Conservation (phyloP, 1,140 invertebrate genomes). For the Apis mellifera region Amel_HAv3.1 CM009944.2:8493501-8494000, state of each 20-base stretch:
- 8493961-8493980: too few species aligned
- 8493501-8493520: constrained; percentile 44
- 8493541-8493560: constrained; percentile 78
- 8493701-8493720: constrained; percentile 39
- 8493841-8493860: constrained; percentile 38
- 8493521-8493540: constrained; percentile 32
- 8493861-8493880: constrained; percentile 37
- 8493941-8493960: background rate
- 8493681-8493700: constrained; percentile 63
- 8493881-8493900: constrained; percentile 49
- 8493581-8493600: constrained; percentile 78
- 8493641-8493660: constrained; percentile 63
- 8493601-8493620: constrained; percentile 78
- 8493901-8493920: constrained; percentile 49
- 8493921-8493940: constrained; percentile 15
- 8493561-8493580: constrained; percentile 79
- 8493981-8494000: background rate
- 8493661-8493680: constrained; percentile 62
- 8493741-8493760: constrained; percentile 2
- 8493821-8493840: constrained; percentile 8
- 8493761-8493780: too few species aligned
- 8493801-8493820: constrained; percentile 11
- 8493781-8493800: constrained; percentile 2
- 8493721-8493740: constrained; percentile 52
- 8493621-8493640: constrained; percentile 68